A percentile compares a stretch with the other conserved stretches of the same genome.
phyloP scores from a whole-genome alignment of 2,113 vertebrate species.

The Engystomops pustulosus region DNA sequence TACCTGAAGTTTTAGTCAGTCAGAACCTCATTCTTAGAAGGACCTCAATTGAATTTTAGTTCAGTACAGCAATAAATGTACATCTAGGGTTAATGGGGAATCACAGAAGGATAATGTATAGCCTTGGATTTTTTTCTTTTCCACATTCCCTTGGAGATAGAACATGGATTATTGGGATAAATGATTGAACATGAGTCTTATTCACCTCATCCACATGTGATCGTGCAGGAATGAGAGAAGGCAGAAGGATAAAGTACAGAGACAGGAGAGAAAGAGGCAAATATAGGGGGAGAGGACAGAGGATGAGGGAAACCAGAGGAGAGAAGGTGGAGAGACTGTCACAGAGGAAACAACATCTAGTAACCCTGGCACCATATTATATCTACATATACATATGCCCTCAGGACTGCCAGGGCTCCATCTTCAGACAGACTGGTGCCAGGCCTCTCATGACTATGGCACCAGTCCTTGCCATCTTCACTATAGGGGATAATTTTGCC shows the following conservation, averaged over 20 bases:
- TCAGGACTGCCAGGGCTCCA: neutral
- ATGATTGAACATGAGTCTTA: neutral
- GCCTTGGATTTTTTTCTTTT: neutral
- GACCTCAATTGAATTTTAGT: neutral
- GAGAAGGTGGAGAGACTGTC: neutral
- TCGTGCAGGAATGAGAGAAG: neutral
- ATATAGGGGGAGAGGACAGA: neutral
- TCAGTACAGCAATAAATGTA: neutral
- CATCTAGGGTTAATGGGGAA: neutral
- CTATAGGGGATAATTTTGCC: neutral
- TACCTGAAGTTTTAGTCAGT: neutral
- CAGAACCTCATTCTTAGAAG: neutral
- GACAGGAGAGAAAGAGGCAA: neutral
- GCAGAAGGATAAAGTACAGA: neutral
- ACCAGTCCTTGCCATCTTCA: neutral
- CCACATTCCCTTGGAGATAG: neutral
- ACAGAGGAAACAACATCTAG: neutral
- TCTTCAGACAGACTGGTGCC: neutral
- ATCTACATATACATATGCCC: neutral
- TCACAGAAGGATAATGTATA: neutral
- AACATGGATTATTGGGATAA: conserved; percentile 15
- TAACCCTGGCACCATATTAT: neutral
- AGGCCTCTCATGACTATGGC: neutral
- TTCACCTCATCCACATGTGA: conserved; percentile 7
- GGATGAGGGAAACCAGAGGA: neutral